These are phyloP conservation scores for Tetrao urogallus DNA, from an alignment of 2,113 vertebrate species.

Conservation along the genomic window DNA sequence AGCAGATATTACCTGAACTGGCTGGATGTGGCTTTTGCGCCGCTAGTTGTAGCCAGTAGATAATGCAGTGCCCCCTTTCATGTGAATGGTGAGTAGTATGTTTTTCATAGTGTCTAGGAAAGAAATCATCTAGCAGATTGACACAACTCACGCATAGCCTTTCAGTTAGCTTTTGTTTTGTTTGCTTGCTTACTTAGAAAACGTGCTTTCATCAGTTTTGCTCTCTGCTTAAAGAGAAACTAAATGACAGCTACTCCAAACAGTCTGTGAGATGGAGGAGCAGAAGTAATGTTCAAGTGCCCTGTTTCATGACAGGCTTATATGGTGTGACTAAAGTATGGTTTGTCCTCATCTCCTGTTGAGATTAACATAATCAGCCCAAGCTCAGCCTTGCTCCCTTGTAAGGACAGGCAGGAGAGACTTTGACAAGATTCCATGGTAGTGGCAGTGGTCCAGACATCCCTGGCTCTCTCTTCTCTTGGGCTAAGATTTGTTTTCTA, in stretches of 20 bases:
- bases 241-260: not conserved
- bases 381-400: constrained; percentile 42
- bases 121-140: not conserved
- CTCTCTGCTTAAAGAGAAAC: not conserved
- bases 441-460: constrained; percentile 34
- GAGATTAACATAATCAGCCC: constrained; percentile 47
- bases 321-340: constrained; percentile 14
- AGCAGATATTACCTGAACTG: not conserved
- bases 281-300: not conserved
- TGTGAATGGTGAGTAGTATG: not conserved
- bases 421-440: constrained; percentile 30
- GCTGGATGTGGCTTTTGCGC: not conserved
- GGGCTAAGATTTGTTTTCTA: constrained; percentile 33
- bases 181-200: not conserved
- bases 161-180: not conserved
- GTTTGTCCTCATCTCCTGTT: not conserved
- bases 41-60: fast-evolving
- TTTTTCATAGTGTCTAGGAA: not conserved
- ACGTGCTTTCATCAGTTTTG: not conserved
- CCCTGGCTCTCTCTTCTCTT: constrained; percentile 27
- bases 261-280: not conserved
- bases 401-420: constrained; percentile 47
- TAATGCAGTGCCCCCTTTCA: not conserved
- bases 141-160: not conserved
- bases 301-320: not conserved